A percentile compares a stretch with the other conserved stretches of the same genome.
Evolutionary conservation across 1,140 invertebrate species (phyloP).

Genomic region (Helicoverpa zea): DNA sequence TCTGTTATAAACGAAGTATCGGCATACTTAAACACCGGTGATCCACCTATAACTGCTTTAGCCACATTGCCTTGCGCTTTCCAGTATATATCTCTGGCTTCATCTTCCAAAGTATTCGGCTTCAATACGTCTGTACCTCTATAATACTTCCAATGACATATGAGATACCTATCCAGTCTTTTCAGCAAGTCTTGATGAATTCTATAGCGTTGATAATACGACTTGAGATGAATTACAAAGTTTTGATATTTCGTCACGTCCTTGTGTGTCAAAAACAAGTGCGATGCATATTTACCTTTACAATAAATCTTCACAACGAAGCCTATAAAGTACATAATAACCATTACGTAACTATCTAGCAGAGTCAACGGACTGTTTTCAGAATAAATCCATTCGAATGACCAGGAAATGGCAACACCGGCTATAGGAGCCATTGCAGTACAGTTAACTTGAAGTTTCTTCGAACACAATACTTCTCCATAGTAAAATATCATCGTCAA

Average conservation of each 20-base stretch:
- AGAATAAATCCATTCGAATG: slow-evolving; percentile 66
- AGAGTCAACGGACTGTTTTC: slow-evolving; percentile 62
- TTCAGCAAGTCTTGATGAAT: slow-evolving; percentile 71
- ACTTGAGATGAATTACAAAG: slow-evolving; percentile 69
- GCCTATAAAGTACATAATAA: slow-evolving; percentile 52
- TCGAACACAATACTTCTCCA: slow-evolving; percentile 63
- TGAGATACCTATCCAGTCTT: slow-evolving; percentile 72
- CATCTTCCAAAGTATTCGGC: slow-evolving; percentile 69
- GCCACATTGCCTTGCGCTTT: slow-evolving; percentile 76
- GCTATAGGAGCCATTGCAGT: slow-evolving; percentile 53
- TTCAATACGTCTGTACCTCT: slow-evolving; percentile 72
- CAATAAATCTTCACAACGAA: slow-evolving; percentile 64
- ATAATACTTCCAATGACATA: slow-evolving; percentile 78
- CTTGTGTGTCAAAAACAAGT: slow-evolving; percentile 67
- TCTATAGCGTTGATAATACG: slow-evolving; percentile 68
- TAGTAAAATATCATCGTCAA: slow-evolving; percentile 69
- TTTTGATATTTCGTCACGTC: slow-evolving; percentile 70
- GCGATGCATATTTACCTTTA: slow-evolving; percentile 61
- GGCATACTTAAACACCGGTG: slow-evolving; percentile 63
- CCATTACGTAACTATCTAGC: slow-evolving; percentile 61
- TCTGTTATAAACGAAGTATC: slow-evolving; percentile 70
- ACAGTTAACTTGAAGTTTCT: slow-evolving; percentile 54
- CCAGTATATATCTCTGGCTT: slow-evolving; percentile 76
- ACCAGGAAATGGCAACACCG: slow-evolving; percentile 63
- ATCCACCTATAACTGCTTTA: slow-evolving; percentile 68